Percentiles rank a stretch among this genome's conserved stretches.
Evolutionary conservation across 2,113 vertebrate species (phyloP).

Genomic region (Andinoacara biseriatus): DNA sequence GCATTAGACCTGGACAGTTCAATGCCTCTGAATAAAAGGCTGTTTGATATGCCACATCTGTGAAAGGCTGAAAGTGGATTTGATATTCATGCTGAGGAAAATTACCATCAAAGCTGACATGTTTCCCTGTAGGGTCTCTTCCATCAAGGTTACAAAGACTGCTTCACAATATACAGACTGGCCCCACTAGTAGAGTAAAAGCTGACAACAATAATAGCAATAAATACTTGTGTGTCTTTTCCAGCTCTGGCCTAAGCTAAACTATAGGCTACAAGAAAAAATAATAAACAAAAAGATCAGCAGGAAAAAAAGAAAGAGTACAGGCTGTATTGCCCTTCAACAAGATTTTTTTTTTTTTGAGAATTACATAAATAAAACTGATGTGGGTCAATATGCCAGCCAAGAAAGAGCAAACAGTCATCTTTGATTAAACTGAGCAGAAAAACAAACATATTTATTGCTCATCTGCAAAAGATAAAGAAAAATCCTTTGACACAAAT

Average conservation of each 20-base stretch:
- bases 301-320: not conserved
- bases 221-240: conserved; percentile 6
- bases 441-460: not conserved
- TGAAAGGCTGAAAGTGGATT: conserved; percentile 57
- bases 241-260: not conserved
- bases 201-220: conserved; percentile 3
- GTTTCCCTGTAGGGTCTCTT: conserved; percentile 50
- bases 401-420: not conserved
- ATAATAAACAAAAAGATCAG: not conserved
- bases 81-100: conserved; percentile 60
- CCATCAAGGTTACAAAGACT: conserved; percentile 59
- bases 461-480: not conserved
- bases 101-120: conserved; percentile 63
- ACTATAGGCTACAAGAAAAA: not conserved
- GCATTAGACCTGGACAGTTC: conserved; percentile 29
- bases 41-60: conserved; percentile 39
- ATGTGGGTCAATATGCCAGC: not conserved
- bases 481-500: not conserved
- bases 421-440: not conserved
- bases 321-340: not conserved
- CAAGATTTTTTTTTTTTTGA: not conserved
- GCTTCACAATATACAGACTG: not conserved
- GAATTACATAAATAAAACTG: not conserved
- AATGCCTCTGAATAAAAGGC: conserved; percentile 45
- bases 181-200: not conserved